phyloP scores from a whole-genome alignment of 2,113 vertebrate species.

The Serilophus lunatus region DNA sequence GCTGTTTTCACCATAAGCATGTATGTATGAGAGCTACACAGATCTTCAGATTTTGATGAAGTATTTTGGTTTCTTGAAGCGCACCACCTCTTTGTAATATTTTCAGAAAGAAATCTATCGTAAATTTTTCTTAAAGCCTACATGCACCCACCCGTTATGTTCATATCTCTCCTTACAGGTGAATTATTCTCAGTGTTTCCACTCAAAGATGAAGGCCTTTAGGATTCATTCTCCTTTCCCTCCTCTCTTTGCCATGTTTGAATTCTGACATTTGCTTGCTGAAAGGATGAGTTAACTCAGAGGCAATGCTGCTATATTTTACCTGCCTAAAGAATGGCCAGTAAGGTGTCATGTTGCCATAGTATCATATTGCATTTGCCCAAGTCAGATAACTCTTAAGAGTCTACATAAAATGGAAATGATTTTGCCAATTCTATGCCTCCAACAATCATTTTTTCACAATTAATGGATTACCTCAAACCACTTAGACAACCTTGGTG shows the following conservation, averaged over 20 bases:
- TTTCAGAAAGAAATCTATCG: neutral
- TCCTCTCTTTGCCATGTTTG: neutral
- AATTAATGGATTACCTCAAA: constrained; percentile 44
- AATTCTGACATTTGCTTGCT: neutral
- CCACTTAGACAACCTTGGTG: constrained; percentile 35
- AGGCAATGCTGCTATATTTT: neutral
- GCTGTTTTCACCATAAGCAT: neutral
- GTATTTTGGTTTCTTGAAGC: neutral
- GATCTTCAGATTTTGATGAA: neutral
- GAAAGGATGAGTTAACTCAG: constrained; percentile 5
- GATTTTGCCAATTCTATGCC: neutral
- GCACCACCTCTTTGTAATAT: neutral
- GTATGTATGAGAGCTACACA: neutral
- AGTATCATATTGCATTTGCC: neutral
- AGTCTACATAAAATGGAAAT: constrained; percentile 15
- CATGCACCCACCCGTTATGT: neutral
- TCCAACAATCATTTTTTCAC: constrained; percentile 39
- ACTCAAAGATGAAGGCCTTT: neutral
- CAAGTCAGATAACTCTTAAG: neutral
- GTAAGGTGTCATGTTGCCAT: neutral
- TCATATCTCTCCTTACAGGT: neutral
- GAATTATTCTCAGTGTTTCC: neutral
- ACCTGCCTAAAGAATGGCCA: neutral
- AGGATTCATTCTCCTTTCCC: neutral
- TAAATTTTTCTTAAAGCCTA: neutral